phyloP scores from a whole-genome alignment of 2,113 vertebrate species.

The Percina caprodes region DNA sequence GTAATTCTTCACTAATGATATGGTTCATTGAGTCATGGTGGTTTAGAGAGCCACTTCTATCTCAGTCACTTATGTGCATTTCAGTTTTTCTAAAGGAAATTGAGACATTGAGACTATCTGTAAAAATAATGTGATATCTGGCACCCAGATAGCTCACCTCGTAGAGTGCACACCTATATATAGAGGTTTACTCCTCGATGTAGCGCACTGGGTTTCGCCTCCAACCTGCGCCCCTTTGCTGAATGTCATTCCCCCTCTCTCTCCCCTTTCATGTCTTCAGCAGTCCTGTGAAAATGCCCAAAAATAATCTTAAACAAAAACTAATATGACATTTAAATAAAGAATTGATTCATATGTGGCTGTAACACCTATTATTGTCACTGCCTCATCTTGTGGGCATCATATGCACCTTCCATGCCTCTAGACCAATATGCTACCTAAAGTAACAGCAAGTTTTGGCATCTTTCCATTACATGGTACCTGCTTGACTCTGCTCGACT shows the following conservation, averaged over 20 bases:
- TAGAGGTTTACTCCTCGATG: too few species aligned
- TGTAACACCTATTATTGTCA: conserved; percentile 5
- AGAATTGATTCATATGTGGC: neutral
- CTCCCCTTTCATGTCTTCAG: too few species aligned
- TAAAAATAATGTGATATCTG: neutral
- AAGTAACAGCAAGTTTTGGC: neutral
- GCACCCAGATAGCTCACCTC: too few species aligned
- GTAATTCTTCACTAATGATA: neutral
- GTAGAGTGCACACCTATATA: too few species aligned
- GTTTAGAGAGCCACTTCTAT: neutral
- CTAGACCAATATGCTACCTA: neutral
- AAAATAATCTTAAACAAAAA: too few species aligned
- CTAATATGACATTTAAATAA: neutral
- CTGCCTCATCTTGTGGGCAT: conserved; percentile 4
- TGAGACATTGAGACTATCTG: neutral
- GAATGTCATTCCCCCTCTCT: too few species aligned
- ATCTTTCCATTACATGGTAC: too few species aligned
- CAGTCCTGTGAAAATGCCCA: too few species aligned
- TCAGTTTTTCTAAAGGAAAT: neutral
- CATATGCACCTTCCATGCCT: neutral
- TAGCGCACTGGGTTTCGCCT: too few species aligned
- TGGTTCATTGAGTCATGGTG: neutral
- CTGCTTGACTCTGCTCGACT: too few species aligned
- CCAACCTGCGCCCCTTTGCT: too few species aligned
- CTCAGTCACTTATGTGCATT: neutral